phyloP scores from a whole-genome alignment of 2,797 vertebrate genomes.

The Leontocebus nigricollis region DNA sequence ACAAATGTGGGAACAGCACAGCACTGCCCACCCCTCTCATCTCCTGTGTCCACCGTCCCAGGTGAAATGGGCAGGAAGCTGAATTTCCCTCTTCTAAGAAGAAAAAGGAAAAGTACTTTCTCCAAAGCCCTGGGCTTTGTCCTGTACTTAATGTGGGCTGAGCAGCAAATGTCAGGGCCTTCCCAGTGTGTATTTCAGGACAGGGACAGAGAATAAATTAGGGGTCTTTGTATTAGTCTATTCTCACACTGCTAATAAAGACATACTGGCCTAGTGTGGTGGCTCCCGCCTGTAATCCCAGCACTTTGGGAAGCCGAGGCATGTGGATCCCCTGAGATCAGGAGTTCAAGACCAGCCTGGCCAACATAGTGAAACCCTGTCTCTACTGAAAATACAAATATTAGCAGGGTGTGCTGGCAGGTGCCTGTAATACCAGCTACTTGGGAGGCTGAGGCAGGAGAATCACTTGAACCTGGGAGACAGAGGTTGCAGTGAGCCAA shows the following conservation, averaged over 20 bases:
- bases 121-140: background rate
- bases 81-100: background rate
- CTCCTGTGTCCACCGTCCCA: fast-evolving
- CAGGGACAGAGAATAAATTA: background rate
- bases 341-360: background rate
- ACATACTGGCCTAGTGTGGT: fast-evolving
- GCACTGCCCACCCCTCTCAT: background rate
- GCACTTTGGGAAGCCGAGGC: background rate
- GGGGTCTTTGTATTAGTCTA: background rate
- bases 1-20: background rate
- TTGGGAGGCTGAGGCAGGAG: background rate
- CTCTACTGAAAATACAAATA: background rate
- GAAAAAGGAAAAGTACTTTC: background rate
- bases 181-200: background rate
- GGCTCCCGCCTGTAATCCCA: background rate
- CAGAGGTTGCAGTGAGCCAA: background rate
- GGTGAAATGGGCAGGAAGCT: background rate
- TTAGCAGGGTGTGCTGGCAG: background rate
- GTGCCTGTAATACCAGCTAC: background rate
- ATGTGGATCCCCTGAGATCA: background rate
- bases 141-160: background rate
- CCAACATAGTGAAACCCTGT: background rate
- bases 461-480: background rate
- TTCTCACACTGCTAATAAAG: background rate
- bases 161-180: background rate